phyloP scores from a whole-genome alignment of 2,113 vertebrate genomes.

The Triplophysa dalaica region DNA sequence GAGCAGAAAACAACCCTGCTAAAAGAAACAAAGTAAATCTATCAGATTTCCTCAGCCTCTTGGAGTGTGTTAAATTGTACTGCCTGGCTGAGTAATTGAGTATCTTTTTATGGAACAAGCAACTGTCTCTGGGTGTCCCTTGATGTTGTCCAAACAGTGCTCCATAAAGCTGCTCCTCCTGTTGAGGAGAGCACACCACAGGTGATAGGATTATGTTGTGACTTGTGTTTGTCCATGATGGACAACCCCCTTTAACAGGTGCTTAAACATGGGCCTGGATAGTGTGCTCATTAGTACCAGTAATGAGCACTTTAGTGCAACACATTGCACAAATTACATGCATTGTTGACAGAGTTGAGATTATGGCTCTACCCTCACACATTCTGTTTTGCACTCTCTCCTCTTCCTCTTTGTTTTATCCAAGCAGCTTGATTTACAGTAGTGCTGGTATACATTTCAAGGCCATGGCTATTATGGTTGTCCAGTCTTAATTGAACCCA shows the following conservation, averaged over 20 bases:
- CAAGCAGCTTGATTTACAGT: constrained; percentile 41
- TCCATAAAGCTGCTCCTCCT: constrained; percentile 57
- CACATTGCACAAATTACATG: constrained; percentile 69
- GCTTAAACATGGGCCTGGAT: constrained; percentile 75
- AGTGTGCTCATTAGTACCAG: constrained; percentile 74
- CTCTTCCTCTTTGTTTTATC: constrained; percentile 11
- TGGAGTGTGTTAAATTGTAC: no score
- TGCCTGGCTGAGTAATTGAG: background rate
- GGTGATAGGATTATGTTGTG: constrained; percentile 73
- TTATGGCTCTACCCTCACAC: constrained; percentile 45
- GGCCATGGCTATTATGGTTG: constrained; percentile 43
- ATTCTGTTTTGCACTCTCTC: constrained; percentile 48
- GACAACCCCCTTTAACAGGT: constrained; percentile 76
- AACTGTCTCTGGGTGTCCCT: background rate
- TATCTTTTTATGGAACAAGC: constrained; percentile 7
- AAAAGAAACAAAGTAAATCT: no score
- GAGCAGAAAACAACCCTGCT: no score
- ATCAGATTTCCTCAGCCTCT: no score
- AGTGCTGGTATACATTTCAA: constrained; percentile 40
- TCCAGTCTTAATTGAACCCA: constrained; percentile 51
- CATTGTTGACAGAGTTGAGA: constrained; percentile 65
- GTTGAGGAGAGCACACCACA: constrained; percentile 57
- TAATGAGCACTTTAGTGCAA: constrained; percentile 73
- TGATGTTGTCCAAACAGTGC: constrained; percentile 53
- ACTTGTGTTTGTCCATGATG: constrained; percentile 74